Percentiles rank a stretch among this genome's conserved stretches.
phyloP scores from a whole-genome alignment of 1,140 invertebrate genomes.

The Trichonephila inaurata region DNA sequence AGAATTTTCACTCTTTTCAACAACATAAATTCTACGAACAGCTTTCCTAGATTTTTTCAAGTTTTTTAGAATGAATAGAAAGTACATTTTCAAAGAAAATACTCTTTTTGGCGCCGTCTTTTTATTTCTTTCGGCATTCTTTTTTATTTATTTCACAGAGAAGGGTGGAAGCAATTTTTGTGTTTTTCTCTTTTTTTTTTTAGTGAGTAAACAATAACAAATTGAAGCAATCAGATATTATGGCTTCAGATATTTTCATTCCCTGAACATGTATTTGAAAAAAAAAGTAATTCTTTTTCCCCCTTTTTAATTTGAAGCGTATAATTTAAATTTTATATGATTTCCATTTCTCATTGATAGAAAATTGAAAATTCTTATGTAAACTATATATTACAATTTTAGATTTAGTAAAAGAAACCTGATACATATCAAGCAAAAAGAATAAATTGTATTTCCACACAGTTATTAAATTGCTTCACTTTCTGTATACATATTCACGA shows the following conservation, averaged over 20 bases:
- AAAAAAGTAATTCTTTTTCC: background rate
- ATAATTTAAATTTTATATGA: no score
- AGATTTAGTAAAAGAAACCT: no score
- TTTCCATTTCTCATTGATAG: no score
- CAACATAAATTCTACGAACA: background rate
- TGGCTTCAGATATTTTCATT: background rate
- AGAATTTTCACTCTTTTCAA: background rate
- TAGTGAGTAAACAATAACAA: background rate
- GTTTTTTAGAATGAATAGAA: background rate
- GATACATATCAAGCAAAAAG: no score
- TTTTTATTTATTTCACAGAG: background rate
- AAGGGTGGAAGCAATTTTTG: background rate
- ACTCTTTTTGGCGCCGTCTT: background rate
- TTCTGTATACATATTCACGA: no score
- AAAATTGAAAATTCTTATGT: no score
- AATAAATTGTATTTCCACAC: no score
- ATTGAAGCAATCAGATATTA: background rate
- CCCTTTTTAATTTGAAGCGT: background rate
- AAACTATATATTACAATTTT: no score
- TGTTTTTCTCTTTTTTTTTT: background rate
- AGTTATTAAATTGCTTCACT: no score
- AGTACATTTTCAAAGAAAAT: background rate
- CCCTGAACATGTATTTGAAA: background rate
- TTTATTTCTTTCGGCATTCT: background rate
- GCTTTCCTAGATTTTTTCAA: background rate